Evolutionary conservation across 2,888 invertebrate species (phyloP).

Genomic region (Orthosia cruda): DNA sequence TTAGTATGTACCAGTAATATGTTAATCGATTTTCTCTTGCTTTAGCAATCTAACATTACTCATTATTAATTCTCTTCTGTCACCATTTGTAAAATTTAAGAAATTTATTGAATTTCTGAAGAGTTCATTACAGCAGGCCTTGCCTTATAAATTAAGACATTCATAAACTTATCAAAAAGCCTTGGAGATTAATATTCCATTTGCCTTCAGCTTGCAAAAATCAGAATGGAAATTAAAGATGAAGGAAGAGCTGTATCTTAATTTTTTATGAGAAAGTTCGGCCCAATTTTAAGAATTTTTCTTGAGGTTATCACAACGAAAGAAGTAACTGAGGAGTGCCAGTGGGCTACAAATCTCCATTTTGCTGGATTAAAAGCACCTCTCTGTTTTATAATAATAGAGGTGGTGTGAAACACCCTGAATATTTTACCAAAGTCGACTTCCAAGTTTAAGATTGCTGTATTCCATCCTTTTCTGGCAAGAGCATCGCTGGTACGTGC

Average conservation of each 20-base stretch:
- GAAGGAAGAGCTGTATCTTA: conserved; percentile 11
- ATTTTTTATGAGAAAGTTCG: conserved; percentile 11
- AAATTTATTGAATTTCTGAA: conserved; percentile 52
- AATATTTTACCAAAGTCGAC: conserved; percentile 77
- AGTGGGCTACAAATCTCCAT: conserved; percentile 85
- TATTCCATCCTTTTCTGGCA: conserved; percentile 46
- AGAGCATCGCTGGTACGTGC: conserved; percentile 12
- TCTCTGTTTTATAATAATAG: conserved; percentile 82
- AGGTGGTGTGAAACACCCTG: conserved; percentile 76
- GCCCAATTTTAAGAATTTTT: conserved; percentile 5
- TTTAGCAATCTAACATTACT: conserved; percentile 11
- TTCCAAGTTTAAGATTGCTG: conserved; percentile 67
- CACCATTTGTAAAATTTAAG: conserved; percentile 33
- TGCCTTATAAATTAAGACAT: conserved; percentile 59
- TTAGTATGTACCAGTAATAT: not conserved
- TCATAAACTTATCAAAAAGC: conserved; percentile 55
- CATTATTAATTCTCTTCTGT: conserved; percentile 20
- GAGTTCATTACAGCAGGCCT: conserved; percentile 66
- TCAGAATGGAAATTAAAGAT: conserved; percentile 39
- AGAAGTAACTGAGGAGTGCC: conserved; percentile 26
- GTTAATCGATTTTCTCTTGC: not conserved
- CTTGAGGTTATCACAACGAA: conserved; percentile 6
- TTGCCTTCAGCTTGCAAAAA: conserved; percentile 25
- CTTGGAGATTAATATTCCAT: conserved; percentile 65
- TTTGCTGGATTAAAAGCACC: conserved; percentile 85